A percentile compares a stretch with the other conserved stretches of the same genome.
These are phyloP conservation scores for Catharus minimus DNA, from an alignment of 2,113 vertebrate species.

Conservation along the genomic window DNA sequence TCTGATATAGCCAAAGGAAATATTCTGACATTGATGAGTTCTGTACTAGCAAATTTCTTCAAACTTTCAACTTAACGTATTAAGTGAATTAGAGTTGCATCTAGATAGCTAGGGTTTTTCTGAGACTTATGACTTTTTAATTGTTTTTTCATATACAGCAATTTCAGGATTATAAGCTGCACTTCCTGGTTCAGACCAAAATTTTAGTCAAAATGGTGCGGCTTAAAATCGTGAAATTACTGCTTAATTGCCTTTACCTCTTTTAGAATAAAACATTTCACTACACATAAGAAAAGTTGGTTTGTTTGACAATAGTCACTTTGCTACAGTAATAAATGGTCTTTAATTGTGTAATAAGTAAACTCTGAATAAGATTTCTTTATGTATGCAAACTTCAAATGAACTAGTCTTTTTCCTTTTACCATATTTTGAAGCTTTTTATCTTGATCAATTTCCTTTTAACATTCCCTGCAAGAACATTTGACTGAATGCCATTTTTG, in stretches of 20 bases:
- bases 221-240: no score
- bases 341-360: not conserved
- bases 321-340: not conserved
- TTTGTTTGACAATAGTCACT: not conserved
- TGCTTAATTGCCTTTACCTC: not conserved
- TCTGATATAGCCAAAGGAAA: not conserved
- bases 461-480: not conserved
- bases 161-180: no score
- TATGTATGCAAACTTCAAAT: not conserved
- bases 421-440: not conserved
- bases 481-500: not conserved
- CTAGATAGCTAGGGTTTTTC: not conserved
- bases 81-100: not conserved
- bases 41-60: not conserved
- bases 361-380: not conserved
- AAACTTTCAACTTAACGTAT: not conserved
- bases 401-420: not conserved
- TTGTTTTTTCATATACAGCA: not conserved
- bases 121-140: not conserved
- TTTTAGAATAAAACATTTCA: not conserved
- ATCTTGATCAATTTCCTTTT: not conserved
- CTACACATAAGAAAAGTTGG: not conserved
- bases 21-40: not conserved
- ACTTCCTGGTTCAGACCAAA: no score
- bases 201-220: no score